Evolutionary conservation across 2,113 vertebrate genomes (phyloP), one percentile per base, ranked within the genome.

Genomic region (Vireo altiloquus): DNA sequence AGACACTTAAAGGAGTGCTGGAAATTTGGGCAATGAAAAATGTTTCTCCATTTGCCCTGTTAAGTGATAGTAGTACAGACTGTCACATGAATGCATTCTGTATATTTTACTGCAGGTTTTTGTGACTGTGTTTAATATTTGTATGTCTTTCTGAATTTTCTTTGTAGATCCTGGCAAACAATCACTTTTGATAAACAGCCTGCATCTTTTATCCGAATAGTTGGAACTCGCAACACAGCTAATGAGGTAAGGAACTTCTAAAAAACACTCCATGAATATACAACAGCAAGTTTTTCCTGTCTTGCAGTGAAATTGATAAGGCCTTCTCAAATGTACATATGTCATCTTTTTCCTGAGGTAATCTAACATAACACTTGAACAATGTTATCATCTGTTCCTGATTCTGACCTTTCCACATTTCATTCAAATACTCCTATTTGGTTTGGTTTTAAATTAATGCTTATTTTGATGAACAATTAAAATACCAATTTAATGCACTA

Each of bases 191-290:
- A 99, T 75, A 98, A 98, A 91, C 99, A 99, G 82, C 98, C 99
- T 16, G 99, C 99, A 15, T 99, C 99, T 87, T 99, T 99, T 96
- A 98, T 99, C 96, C 98, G 99, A 37, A 99, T 99, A 37, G 99
- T 99, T 5, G 99, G 99, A 88, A 99, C 99, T 74, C 99, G 99
- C 97, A 99, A 99, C 98, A 99, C 99, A 5, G 99, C 99, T 49
- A 99, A 99, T 28, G 99, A 99, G 99, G 99, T 99, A 96, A 96
- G 90, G 39, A 49, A 21, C 23, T 70, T 75, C 30, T 30, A 15
- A 78, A 59, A 82, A 63, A 40, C 12, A 4, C 42, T 59, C 47
- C 50, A 44, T 37, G 33, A 74, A 75, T 53, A 37, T 50, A 35
- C 65, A 42, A 47, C 44, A 64, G 39, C 35, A 71, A 50, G 14